These are phyloP conservation scores for Ammodytes dubius DNA, from an alignment of 2,113 vertebrate genomes.

Conservation along the genomic window DNA sequence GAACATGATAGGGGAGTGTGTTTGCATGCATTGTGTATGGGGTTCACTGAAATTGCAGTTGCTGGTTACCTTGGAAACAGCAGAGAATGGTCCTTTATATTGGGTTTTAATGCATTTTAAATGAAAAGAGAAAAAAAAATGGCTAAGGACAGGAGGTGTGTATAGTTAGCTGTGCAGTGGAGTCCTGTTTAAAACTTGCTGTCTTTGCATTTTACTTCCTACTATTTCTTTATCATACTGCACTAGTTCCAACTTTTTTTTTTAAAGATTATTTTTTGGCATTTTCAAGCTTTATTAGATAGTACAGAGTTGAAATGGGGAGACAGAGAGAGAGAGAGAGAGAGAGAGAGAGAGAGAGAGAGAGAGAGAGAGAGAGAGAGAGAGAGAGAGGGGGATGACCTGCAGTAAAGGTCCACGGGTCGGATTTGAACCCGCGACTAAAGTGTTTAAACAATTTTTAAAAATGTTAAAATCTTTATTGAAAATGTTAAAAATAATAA, in stretches of 20 bases:
- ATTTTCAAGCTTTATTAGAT: neutral
- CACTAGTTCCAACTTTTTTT: neutral
- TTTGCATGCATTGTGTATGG: constrained; percentile 17
- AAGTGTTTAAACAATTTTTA: too few species aligned
- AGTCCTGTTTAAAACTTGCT: neutral
- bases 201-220: neutral
- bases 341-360: too few species aligned
- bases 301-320: too few species aligned
- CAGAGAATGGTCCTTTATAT: constrained; percentile 40
- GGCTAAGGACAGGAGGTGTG: neutral
- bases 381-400: too few species aligned
- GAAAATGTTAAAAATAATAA: too few species aligned
- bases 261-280: neutral
- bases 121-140: constrained; percentile 17
- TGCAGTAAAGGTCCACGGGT: too few species aligned
- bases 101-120: constrained; percentile 44
- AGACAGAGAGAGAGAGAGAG: too few species aligned
- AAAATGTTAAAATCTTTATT: too few species aligned
- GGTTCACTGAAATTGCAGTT: constrained; percentile 23
- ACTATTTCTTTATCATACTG: neutral
- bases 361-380: too few species aligned
- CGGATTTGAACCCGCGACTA: too few species aligned
- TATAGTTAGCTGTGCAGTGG: neutral
- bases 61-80: constrained; percentile 71
- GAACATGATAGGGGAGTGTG: constrained; percentile 39